Conservation (phyloP, 2,888 invertebrate genomes). For the Harpagoxenus sublaevis region DNA sequence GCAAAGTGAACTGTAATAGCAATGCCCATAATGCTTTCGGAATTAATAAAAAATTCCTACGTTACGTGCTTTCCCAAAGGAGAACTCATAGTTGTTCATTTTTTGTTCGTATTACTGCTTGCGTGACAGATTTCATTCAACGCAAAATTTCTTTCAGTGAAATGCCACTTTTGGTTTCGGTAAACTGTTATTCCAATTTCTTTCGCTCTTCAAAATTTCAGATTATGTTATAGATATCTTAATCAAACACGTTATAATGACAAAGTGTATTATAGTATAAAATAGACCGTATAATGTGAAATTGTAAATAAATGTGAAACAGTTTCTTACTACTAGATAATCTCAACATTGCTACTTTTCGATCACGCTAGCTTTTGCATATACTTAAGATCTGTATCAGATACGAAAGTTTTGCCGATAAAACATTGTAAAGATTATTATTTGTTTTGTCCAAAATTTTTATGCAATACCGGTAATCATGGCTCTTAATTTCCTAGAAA, state of each 20-base stretch:
- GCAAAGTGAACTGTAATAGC: background rate
- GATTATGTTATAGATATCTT: background rate
- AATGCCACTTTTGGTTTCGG: background rate
- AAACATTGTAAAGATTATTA: background rate
- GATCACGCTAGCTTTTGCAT: background rate
- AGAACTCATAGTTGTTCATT: background rate
- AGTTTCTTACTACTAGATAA: background rate
- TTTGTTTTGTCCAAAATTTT: background rate
- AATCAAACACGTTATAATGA: background rate
- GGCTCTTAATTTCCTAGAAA: background rate
- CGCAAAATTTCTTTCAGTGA: conserved; percentile 18
- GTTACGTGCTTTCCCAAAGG: conserved; percentile 5
- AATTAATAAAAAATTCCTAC: conserved; percentile 43
- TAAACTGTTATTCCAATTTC: conserved; percentile 8
- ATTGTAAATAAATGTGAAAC: conserved; percentile 1
- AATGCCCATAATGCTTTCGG: background rate
- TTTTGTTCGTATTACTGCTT: conserved; percentile 24
- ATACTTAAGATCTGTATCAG: background rate
- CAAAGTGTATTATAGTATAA: background rate
- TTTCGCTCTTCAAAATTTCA: background rate
- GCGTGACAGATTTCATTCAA: conserved; percentile 39
- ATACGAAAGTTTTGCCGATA: background rate
- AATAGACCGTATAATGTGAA: background rate
- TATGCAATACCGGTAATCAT: background rate
- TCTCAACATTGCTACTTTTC: background rate